Conservation (phyloP, 2,113 vertebrate genomes). For the Prietella phreatophila region DNA sequence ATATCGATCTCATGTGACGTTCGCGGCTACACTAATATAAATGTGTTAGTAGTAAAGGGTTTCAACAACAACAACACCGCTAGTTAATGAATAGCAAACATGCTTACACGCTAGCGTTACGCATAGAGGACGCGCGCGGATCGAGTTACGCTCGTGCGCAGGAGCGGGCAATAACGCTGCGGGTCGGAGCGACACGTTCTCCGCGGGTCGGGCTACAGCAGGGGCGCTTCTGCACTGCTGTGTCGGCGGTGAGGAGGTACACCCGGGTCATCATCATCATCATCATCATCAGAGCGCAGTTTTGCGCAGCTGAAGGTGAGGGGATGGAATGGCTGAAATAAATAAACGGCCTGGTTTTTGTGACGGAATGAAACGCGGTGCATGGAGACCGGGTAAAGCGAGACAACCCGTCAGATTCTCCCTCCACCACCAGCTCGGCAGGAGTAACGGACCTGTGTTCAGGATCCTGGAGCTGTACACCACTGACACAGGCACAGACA, state of each 20-base stretch:
- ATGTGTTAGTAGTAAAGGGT: too few species aligned
- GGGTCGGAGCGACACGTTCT: too few species aligned
- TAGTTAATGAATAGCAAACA: neutral
- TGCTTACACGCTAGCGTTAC: neutral
- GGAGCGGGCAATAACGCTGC: too few species aligned
- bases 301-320: neutral
- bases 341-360: neutral
- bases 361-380: neutral
- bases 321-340: neutral
- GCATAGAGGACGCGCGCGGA: neutral
- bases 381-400: fast-evolving
- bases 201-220: too few species aligned
- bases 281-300: neutral
- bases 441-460: too few species aligned
- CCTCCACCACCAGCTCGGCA: neutral
- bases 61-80: neutral
- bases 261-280: too few species aligned
- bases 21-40: neutral
- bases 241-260: neutral
- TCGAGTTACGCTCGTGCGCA: slow-evolving; percentile 12
- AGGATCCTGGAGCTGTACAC: too few species aligned
- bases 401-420: neutral
- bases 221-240: too few species aligned
- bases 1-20: neutral
- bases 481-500: too few species aligned